Evolutionary conservation across 2,888 invertebrate species (phyloP).

Genomic region (Orchesellides sinensis): DNA sequence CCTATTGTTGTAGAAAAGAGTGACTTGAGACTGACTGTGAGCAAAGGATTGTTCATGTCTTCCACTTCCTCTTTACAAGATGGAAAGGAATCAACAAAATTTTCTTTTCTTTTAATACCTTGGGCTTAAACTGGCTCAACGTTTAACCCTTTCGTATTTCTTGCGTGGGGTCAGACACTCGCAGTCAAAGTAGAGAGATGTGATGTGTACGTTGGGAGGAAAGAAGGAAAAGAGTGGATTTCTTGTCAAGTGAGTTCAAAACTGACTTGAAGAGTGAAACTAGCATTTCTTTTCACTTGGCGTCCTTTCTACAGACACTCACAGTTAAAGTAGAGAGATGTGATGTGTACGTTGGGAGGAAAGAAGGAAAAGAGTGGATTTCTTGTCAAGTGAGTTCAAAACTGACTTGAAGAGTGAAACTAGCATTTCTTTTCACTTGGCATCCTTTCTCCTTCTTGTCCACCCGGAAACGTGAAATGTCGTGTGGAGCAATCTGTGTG

Average conservation of each 20-base stretch:
- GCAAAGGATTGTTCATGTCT: slow-evolving; percentile 41
- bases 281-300: slow-evolving; percentile 22
- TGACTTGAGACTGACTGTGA: no score
- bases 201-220: not conserved
- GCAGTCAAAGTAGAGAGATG: not conserved
- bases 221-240: not conserved
- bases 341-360: no score
- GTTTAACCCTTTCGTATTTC: slow-evolving; percentile 45
- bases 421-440: slow-evolving; percentile 22
- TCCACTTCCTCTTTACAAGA: slow-evolving; percentile 50
- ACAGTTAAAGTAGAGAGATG: no score
- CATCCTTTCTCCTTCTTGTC: slow-evolving; percentile 12
- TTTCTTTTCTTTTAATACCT: slow-evolving; percentile 48
- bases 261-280: slow-evolving; percentile 22
- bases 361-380: not conserved
- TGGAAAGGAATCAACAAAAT: slow-evolving; percentile 46
- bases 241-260: not conserved
- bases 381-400: not conserved
- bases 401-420: slow-evolving; percentile 22
- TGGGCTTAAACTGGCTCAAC: slow-evolving; percentile 48
- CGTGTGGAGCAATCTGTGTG: not conserved
- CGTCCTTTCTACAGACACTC: not conserved
- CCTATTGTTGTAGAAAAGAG: slow-evolving; percentile 27
- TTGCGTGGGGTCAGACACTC: not conserved
- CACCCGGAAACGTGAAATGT: slow-evolving; percentile 29